Conservation (phyloP, 2,888 invertebrate genomes). For the Plebejus argus region DNA sequence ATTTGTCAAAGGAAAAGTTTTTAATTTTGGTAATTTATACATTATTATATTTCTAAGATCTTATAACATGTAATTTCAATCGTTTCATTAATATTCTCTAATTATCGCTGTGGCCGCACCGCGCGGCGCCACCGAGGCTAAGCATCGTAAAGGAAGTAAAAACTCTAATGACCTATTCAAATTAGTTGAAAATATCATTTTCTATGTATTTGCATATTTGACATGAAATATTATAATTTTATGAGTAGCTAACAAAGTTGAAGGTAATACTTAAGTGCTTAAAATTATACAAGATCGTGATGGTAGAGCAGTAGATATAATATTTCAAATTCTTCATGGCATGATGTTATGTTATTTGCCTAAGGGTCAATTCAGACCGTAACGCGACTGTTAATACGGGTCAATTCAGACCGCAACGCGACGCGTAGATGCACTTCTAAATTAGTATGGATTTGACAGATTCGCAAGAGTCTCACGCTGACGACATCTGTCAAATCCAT, state of each 20-base stretch:
- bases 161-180: conserved; percentile 57
- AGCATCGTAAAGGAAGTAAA: conserved; percentile 58
- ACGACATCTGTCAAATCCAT: too few relatives aligned
- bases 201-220: conserved; percentile 44
- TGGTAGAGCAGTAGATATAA: background rate
- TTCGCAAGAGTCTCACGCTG: too few relatives aligned
- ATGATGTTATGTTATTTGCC: too few relatives aligned
- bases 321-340: too few relatives aligned
- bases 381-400: too few relatives aligned
- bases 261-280: background rate
- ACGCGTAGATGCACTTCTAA: too few relatives aligned
- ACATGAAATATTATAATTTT: conserved; percentile 17
- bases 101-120: conserved; percentile 33
- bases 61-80: background rate
- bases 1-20: background rate
- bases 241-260: background rate
- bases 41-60: background rate
- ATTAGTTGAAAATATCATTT: conserved; percentile 40
- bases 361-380: too few relatives aligned
- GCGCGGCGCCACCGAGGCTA: conserved; percentile 52
- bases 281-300: background rate
- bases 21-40: background rate
- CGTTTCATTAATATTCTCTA: conserved; percentile 28
- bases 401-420: too few relatives aligned
- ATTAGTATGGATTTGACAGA: too few relatives aligned